Evolutionary conservation across 2,113 vertebrate genomes (phyloP).

Genomic region (Ploceus nigricollis): DNA sequence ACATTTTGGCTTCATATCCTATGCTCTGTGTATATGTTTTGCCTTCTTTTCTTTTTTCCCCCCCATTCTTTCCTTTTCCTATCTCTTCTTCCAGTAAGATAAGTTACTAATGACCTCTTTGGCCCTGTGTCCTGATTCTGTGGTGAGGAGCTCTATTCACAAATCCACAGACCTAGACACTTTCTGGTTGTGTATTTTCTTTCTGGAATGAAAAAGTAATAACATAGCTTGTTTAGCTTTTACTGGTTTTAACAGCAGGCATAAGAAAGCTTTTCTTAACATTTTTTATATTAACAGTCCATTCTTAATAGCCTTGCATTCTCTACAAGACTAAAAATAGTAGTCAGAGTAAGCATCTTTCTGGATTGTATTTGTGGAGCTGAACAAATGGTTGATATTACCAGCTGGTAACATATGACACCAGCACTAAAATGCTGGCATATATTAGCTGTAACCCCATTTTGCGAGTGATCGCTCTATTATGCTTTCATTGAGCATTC

Average conservation of each 20-base stretch:
- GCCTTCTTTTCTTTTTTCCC: neutral
- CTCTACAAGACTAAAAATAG: neutral
- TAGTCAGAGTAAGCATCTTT: neutral
- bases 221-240: neutral
- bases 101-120: neutral
- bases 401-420: neutral
- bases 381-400: slow-evolving; percentile 27
- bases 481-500: neutral
- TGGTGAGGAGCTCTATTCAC: neutral
- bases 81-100: neutral
- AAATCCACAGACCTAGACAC: neutral
- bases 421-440: neutral
- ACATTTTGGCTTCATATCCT: neutral
- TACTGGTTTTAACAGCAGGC: slow-evolving; percentile 4
- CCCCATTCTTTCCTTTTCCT: neutral
- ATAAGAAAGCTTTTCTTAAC: neutral
- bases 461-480: neutral
- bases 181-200: neutral
- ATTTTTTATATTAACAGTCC: neutral
- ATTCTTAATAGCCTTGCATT: neutral
- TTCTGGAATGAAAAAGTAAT: neutral
- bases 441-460: neutral
- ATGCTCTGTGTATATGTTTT: neutral
- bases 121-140: neutral
- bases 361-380: slow-evolving; percentile 3